Percentiles rank a stretch among this genome's conserved stretches.
Conservation (phyloP, 1,140 invertebrate genomes). For the Eriosoma lanigerum region DNA sequence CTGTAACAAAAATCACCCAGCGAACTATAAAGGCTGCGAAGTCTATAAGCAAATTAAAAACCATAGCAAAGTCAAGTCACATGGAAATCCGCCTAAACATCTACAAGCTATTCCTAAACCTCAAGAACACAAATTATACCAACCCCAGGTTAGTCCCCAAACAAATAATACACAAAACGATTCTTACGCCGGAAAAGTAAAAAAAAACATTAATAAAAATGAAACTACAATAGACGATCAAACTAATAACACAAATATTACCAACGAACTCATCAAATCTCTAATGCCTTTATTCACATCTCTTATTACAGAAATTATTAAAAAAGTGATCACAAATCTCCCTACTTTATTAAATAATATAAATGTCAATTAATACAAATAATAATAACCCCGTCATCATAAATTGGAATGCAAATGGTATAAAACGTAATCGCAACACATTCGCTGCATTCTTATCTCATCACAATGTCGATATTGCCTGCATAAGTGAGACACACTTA, state of each 20-base stretch:
- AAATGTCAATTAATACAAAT: constrained; percentile 19
- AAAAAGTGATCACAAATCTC: constrained; percentile 19
- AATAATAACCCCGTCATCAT: neutral
- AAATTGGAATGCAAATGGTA: constrained; percentile 32
- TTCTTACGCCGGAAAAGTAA: neutral
- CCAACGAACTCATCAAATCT: neutral
- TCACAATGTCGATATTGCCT: neutral
- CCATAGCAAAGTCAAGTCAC: neutral
- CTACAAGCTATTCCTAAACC: neutral
- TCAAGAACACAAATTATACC: neutral
- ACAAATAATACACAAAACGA: neutral
- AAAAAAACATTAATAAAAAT: neutral
- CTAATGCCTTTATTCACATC: constrained; percentile 11
- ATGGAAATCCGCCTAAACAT: neutral
- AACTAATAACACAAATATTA: constrained; percentile 5
- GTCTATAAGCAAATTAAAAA: neutral
- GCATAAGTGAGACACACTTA: neutral
- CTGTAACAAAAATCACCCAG: neutral
- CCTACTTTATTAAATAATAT: neutral
- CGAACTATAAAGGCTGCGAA: neutral
- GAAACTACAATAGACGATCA: neutral
- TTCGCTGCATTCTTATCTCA: constrained; percentile 10
- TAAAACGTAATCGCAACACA: constrained; percentile 10
- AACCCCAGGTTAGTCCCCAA: neutral
- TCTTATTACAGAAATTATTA: constrained; percentile 1